A percentile compares a stretch with the other conserved stretches of the same genome.
Evolutionary conservation across 2,113 vertebrate species (phyloP).

Genomic region (Entelurus aequoreus): DNA sequence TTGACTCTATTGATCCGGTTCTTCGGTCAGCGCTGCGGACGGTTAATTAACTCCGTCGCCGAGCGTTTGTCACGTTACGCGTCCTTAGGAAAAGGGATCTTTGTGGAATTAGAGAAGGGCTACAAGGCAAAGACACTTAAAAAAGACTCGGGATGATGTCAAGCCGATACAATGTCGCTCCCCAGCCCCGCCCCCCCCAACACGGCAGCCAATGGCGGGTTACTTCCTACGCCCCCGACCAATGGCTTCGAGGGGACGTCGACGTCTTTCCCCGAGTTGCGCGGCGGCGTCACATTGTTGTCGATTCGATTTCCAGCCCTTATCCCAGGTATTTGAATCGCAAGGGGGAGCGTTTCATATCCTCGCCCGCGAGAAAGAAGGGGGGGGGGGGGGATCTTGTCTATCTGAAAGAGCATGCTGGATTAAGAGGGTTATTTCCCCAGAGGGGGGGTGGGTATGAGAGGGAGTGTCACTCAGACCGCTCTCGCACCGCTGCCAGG

Average conservation of each 20-base stretch:
- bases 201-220: constrained; percentile 50
- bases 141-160: constrained; percentile 4
- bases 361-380: constrained; percentile 78
- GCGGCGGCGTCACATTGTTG: constrained; percentile 57
- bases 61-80: constrained; percentile 47
- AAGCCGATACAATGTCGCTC: not conserved
- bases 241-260: constrained; percentile 53
- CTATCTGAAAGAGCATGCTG: constrained; percentile 86
- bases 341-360: constrained; percentile 82
- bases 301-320: constrained; percentile 61
- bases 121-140: not conserved
- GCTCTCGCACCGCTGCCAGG: constrained; percentile 59
- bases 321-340: constrained; percentile 72
- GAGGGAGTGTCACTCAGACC: constrained; percentile 72
- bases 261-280: constrained; percentile 60
- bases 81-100: constrained; percentile 50
- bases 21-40: constrained; percentile 42
- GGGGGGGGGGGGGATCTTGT: constrained; percentile 73
- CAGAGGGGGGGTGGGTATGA: constrained; percentile 72
- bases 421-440: constrained; percentile 97
- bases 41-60: constrained; percentile 64
- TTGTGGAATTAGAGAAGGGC: too few relatives aligned
- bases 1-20: constrained; percentile 62
- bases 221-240: constrained; percentile 45
- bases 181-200: constrained; percentile 1